Percentiles rank a stretch among this genome's conserved stretches.
These are phyloP conservation scores for Dryas iulia DNA, from an alignment of 1,140 invertebrate species.

Conservation along the genomic window DNA sequence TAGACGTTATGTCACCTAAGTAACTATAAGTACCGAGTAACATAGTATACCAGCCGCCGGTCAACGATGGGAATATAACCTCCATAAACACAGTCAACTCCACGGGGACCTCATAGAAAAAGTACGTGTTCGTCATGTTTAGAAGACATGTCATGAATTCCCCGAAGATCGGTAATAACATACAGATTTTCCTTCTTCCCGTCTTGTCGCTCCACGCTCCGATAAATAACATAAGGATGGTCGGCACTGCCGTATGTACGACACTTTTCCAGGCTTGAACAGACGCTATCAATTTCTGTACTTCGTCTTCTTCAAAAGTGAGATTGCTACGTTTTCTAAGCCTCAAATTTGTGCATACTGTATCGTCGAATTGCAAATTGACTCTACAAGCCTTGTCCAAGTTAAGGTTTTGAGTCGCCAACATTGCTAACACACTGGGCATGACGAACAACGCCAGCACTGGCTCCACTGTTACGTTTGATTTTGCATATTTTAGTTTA, in stretches of 20 bases:
- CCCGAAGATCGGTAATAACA: slow-evolving; percentile 90
- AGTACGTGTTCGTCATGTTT: slow-evolving; percentile 89
- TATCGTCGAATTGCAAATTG: slow-evolving; percentile 67
- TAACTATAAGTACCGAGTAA: slow-evolving; percentile 94
- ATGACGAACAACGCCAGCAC: slow-evolving; percentile 81
- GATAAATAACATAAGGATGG: slow-evolving; percentile 81
- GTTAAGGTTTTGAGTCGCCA: slow-evolving; percentile 82
- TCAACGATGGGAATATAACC: slow-evolving; percentile 87
- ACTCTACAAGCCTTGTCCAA: slow-evolving; percentile 84
- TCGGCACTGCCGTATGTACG: slow-evolving; percentile 79
- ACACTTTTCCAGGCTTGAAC: slow-evolving; percentile 81
- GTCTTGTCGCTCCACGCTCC: slow-evolving; percentile 85
- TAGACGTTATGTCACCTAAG: slow-evolving; percentile 90
- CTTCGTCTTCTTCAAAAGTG: slow-evolving; percentile 61
- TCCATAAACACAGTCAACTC: slow-evolving; percentile 86
- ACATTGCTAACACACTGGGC: slow-evolving; percentile 80
- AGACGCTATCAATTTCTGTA: slow-evolving; percentile 82
- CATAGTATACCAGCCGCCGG: slow-evolving; percentile 92
- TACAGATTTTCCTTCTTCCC: slow-evolving; percentile 89
- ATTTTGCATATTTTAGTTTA: slow-evolving; percentile 60
- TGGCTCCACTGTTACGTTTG: slow-evolving; percentile 82
- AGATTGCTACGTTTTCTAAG: slow-evolving; percentile 54
- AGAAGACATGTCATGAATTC: slow-evolving; percentile 89
- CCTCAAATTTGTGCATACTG: slow-evolving; percentile 54
- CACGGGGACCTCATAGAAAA: slow-evolving; percentile 87